phyloP scores from a whole-genome alignment of 2,113 vertebrate genomes.

The Heterocephalus glaber region DNA sequence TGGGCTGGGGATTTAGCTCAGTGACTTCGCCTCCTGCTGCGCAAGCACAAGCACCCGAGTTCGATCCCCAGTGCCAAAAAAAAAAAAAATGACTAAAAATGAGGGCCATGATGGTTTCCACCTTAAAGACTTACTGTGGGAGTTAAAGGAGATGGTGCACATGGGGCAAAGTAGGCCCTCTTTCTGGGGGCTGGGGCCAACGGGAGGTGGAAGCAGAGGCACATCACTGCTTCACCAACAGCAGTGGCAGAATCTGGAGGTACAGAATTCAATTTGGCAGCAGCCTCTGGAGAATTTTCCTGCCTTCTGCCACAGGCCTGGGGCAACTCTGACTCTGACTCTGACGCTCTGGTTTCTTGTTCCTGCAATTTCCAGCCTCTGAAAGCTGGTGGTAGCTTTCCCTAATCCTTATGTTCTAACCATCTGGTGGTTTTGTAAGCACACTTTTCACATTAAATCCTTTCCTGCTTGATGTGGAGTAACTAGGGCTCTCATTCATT shows the following conservation, averaged over 20 bases:
- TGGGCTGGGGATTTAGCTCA: too few relatives aligned
- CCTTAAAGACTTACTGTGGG: neutral
- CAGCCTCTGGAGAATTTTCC: neutral
- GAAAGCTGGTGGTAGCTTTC: neutral
- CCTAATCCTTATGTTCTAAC: neutral
- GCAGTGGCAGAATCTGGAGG: neutral
- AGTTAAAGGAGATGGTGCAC: neutral
- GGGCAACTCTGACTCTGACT: neutral
- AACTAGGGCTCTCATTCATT: neutral
- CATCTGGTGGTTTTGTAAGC: neutral
- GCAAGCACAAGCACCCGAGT: too few relatives aligned
- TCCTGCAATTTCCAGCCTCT: neutral
- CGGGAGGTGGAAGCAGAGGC: neutral
- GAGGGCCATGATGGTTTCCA: neutral
- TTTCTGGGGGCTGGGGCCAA: neutral
- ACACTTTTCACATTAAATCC: neutral
- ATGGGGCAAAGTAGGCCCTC: neutral
- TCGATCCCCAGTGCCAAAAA: too few relatives aligned
- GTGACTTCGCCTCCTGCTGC: too few relatives aligned
- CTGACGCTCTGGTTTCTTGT: neutral
- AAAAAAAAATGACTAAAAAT: too few relatives aligned
- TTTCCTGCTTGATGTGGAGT: neutral
- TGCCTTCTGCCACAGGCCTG: neutral
- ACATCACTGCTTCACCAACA: neutral
- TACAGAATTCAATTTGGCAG: neutral